Base-by-base conservation (phyloP, 2,888 invertebrate species). In the Rhagonycha lutea region DNA sequence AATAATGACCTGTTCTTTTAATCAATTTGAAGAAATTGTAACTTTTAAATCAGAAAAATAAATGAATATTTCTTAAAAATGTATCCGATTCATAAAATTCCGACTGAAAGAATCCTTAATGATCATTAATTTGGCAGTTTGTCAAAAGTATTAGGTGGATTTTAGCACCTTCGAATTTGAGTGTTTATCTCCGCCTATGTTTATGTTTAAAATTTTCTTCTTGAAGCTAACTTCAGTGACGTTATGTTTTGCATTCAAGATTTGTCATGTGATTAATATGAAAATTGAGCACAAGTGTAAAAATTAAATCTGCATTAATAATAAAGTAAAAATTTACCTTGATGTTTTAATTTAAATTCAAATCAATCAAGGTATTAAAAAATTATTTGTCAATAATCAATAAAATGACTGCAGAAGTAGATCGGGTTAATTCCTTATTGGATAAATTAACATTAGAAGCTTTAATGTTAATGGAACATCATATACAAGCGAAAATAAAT, bases 381-480 rank as follows among this genome's bases (percentile, higher is more conserved):
- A 32, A 4, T 32, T 47, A 7, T 69, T 69, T 14, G 18, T 28
- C 18, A 18, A 18, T 18, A 18, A 18, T 29, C 47, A 0, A 60
- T 26, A 79, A 78, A 78, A 82, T 82, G 81, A 28, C 68, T 14
- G 78, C 78, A 74, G 84, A 86, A 73, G 72, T 88, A 68, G 86
- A 90, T 69, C 87, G 88, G 76, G 88, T 92, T 47, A 91, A 91
- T 79, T 88, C 90, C 76, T 88, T 92, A 71, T 86, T 96, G 26
- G 96, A 96, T 83, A 91, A 91, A 79, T 86, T 95, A 26, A 88
- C 92, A n/a, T 78, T 96, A 68, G 91, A 91, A 79, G 91, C 93
- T 80, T 86, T 96, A 74, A 91, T 92, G 81, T 86, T 96, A 60
- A 92, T 95, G 86, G 94, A 96, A 86, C 92, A 94, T 80, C 92